Conservation (phyloP, 2,888 invertebrate species). For the Eudemis profundana region DNA sequence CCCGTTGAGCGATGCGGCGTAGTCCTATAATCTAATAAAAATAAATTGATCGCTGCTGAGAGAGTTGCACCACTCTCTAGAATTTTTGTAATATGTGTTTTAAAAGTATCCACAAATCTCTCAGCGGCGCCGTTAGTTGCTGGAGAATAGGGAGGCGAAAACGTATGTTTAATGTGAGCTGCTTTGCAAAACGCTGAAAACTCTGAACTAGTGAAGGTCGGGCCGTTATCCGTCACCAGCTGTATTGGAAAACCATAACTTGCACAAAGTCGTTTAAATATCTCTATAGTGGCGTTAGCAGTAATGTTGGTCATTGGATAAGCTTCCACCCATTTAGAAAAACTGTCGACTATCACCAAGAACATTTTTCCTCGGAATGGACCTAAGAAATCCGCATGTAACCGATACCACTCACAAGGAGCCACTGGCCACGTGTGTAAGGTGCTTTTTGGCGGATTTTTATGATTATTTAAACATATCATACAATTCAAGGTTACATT, state of each 20-base stretch:
- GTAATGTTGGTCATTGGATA: neutral
- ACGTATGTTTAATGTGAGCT: constrained; percentile 7
- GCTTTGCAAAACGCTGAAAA: neutral
- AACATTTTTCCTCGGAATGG: constrained; percentile 14
- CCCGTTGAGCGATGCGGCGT: constrained; percentile 42
- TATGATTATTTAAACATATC: neutral
- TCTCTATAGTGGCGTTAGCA: neutral
- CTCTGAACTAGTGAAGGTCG: constrained; percentile 5
- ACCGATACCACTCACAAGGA: neutral
- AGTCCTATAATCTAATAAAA: constrained; percentile 43
- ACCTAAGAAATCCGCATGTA: constrained; percentile 13
- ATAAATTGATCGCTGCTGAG: constrained; percentile 38
- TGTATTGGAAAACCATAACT: constrained; percentile 17
- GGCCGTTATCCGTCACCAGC: constrained; percentile 22
- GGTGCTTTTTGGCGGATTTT: neutral
- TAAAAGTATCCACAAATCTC: constrained; percentile 13
- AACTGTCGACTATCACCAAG: constrained; percentile 12
- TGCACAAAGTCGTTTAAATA: neutral
- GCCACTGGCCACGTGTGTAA: constrained; percentile 10
- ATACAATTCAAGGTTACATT: neutral
- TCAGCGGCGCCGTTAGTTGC: constrained; percentile 8
- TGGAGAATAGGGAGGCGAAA: constrained; percentile 11
- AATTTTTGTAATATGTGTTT: constrained; percentile 10
- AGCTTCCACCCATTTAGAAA: constrained; percentile 4
- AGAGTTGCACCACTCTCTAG: constrained; percentile 23